These are phyloP conservation scores for Anser cygnoides DNA, from an alignment of 2,113 vertebrate species.

Conservation along the genomic window DNA sequence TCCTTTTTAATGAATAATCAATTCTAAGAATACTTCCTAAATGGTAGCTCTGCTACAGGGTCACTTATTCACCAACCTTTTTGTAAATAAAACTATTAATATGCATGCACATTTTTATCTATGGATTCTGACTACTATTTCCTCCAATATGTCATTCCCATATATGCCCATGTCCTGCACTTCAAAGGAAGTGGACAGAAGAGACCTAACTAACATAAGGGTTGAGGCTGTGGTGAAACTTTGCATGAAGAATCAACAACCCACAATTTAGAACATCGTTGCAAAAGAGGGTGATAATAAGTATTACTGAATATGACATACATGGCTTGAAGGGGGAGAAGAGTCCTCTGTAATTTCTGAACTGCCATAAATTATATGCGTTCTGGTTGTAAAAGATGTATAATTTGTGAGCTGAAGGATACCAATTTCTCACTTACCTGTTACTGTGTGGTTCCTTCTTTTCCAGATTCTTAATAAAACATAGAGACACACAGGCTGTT, in stretches of 20 bases:
- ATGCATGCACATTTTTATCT: not conserved
- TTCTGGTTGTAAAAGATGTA: not conserved
- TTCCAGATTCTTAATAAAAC: not conserved
- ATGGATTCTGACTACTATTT: not conserved
- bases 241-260: not conserved
- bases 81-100: not conserved
- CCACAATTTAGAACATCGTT: not conserved
- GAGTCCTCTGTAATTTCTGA: not conserved
- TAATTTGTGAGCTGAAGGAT: not conserved
- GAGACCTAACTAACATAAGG: not conserved
- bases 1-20: not conserved
- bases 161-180: not conserved
- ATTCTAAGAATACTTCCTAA: not conserved
- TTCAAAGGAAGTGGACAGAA: not conserved
- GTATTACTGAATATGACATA: not conserved
- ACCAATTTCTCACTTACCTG: not conserved
- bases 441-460: not conserved
- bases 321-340: not conserved
- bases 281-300: not conserved
- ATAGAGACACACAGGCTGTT: not conserved
- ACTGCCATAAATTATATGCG: not conserved
- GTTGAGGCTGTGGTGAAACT: not conserved
- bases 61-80: not conserved
- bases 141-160: not conserved
- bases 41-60: not conserved